Conservation (phyloP, 1,140 invertebrate genomes). For the Drosophila parabipectinata region DNA sequence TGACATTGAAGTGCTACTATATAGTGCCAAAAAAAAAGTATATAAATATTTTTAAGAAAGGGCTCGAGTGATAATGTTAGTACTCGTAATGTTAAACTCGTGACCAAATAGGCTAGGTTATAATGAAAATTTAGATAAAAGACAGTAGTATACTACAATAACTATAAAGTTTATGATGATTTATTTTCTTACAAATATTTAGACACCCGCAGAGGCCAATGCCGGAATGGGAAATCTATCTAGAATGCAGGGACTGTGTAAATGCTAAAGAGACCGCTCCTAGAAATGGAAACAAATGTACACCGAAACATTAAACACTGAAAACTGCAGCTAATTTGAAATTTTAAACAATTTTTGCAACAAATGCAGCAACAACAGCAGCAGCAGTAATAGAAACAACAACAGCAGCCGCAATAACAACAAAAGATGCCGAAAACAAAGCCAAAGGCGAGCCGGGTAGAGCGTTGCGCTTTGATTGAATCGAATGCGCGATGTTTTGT, state of each 20-base stretch:
- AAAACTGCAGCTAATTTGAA: constrained; percentile 78
- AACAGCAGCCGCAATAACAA: constrained; percentile 39
- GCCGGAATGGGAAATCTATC: constrained; percentile 1
- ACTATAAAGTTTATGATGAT: constrained; percentile 10
- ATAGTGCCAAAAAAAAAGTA: too few relatives aligned
- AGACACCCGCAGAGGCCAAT: constrained; percentile 18
- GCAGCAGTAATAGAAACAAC: constrained; percentile 4
- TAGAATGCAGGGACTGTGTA: constrained; percentile 35
- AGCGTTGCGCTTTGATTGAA: constrained; percentile 80
- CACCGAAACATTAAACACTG: constrained; percentile 58
- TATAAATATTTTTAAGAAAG: too few relatives aligned
- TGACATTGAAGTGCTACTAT: not conserved
- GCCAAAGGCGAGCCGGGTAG: constrained; percentile 54
- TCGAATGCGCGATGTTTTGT: constrained; percentile 65
- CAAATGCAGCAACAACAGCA: constrained; percentile 23
- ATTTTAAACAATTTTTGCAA: constrained; percentile 72
- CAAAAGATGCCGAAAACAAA: constrained; percentile 77
- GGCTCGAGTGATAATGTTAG: too few relatives aligned
- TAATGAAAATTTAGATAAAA: not conserved
- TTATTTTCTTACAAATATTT: constrained; percentile 18
- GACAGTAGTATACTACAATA: not conserved
- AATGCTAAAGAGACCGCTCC: constrained; percentile 61
- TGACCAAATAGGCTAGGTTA: too few relatives aligned
- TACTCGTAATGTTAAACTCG: too few relatives aligned
- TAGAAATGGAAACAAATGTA: constrained; percentile 48